A percentile compares a stretch with the other conserved stretches of the same genome.
Conservation (phyloP, 2,113 vertebrate genomes). For the Monarcha castaneiventris region DNA sequence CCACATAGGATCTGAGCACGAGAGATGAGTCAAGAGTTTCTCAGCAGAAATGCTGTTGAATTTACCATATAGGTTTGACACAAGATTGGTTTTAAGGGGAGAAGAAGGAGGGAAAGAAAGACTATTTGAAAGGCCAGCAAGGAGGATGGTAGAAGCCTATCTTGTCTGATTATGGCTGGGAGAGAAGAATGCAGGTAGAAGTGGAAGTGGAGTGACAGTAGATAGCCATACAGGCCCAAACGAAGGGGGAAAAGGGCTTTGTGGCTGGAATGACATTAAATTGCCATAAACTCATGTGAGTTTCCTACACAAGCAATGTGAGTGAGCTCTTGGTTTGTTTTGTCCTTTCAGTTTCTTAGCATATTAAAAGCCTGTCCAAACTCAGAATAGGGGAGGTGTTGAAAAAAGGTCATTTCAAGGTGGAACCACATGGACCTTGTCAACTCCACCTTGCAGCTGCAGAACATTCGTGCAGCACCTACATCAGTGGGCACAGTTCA, state of each 20-base stretch:
- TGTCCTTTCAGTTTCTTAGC: background rate
- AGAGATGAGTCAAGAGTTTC: background rate
- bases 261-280: background rate
- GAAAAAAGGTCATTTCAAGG: background rate
- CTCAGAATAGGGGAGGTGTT: background rate
- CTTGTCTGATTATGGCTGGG: too few relatives aligned
- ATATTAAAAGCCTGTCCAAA: background rate
- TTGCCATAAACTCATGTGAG: background rate
- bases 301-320: background rate
- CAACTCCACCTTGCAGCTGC: background rate
- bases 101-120: background rate
- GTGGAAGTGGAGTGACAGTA: background rate
- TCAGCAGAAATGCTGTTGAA: background rate
- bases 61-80: background rate
- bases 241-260: rapidly evolving
- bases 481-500: background rate
- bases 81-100: background rate
- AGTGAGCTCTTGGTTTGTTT: background rate
- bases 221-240: background rate
- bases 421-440: rapidly evolving
- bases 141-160: background rate
- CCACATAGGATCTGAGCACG: background rate
- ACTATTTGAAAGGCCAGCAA: background rate
- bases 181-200: background rate
- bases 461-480: background rate